phyloP scores from a whole-genome alignment of 2,888 invertebrate genomes.

The Neuroscelio doddi region DNA sequence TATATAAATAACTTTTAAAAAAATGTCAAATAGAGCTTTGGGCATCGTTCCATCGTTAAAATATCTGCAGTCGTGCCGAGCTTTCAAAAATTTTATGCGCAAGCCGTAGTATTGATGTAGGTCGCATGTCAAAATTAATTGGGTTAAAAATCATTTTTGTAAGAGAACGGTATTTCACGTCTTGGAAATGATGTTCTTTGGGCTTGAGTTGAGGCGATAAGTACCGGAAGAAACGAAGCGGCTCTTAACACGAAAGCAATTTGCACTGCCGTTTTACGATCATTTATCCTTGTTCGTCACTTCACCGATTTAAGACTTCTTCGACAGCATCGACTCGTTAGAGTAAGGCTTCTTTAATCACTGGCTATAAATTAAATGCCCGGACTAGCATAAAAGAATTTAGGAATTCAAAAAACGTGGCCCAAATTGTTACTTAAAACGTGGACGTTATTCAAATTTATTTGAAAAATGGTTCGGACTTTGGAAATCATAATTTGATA shows the following conservation, averaged over 20 bases:
- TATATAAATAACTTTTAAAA: no score
- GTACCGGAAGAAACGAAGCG: slow-evolving; percentile 21
- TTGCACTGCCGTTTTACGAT: slow-evolving; percentile 24
- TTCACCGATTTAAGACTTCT: slow-evolving; percentile 18
- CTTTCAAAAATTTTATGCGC: no score
- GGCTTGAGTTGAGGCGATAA: slow-evolving; percentile 10
- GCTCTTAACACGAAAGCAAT: slow-evolving; percentile 22
- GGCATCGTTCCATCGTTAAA: no score
- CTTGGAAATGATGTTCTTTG: slow-evolving; percentile 10
- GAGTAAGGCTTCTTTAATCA: slow-evolving; percentile 18
- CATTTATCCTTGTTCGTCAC: slow-evolving; percentile 22
- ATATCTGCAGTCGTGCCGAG: no score
- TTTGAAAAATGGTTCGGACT: no score
- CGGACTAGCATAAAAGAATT: slow-evolving; percentile 9
- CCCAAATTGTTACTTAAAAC: no score
- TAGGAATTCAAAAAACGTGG: neutral
- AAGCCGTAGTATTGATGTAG: neutral
- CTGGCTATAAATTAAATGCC: slow-evolving; percentile 18
- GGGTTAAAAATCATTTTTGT: slow-evolving; percentile 5
- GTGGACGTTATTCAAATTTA: no score
- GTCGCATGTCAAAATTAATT: neutral
- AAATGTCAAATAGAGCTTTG: no score
- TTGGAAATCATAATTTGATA: no score
- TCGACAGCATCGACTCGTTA: slow-evolving; percentile 20
- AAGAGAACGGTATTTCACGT: neutral